Conservation (phyloP, 2,888 invertebrate genomes). For the Trisateles emortualis region DNA sequence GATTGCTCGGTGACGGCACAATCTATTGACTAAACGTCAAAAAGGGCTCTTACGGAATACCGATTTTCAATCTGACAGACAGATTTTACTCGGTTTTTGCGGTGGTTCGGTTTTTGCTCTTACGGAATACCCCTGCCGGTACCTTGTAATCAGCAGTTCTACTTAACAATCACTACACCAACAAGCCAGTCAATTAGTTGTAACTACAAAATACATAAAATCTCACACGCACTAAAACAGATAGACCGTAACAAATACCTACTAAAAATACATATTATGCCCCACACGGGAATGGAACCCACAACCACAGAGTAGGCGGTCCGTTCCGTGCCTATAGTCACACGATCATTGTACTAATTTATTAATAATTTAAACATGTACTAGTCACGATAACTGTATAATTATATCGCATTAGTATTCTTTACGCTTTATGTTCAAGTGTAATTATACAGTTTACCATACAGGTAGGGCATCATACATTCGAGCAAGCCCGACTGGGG, state of each 20-base stretch:
- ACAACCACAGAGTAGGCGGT: background rate
- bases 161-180: too few species aligned
- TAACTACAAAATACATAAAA: too few species aligned
- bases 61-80: too few species aligned
- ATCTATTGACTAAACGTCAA: too few species aligned
- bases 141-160: too few species aligned
- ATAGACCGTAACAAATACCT: background rate
- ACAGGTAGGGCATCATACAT: background rate
- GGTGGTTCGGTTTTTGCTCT: too few species aligned
- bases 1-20: too few species aligned
- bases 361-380: constrained; percentile 7
- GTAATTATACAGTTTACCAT: background rate
- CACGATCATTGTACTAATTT: background rate
- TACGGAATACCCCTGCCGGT: too few species aligned
- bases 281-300: background rate
- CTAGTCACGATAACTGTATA: constrained; percentile 9
- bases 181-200: too few species aligned
- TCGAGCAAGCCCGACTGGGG: too few species aligned
- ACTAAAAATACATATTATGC: background rate
- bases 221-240: background rate
- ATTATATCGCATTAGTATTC: constrained; percentile 39
- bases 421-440: background rate
- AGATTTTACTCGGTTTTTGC: too few species aligned
- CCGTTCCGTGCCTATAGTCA: background rate
- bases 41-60: too few species aligned